Evolutionary conservation across 2,797 vertebrate species (phyloP), one percentile per base, ranked within the genome.

Genomic region (Lagodon rhomboides): DNA sequence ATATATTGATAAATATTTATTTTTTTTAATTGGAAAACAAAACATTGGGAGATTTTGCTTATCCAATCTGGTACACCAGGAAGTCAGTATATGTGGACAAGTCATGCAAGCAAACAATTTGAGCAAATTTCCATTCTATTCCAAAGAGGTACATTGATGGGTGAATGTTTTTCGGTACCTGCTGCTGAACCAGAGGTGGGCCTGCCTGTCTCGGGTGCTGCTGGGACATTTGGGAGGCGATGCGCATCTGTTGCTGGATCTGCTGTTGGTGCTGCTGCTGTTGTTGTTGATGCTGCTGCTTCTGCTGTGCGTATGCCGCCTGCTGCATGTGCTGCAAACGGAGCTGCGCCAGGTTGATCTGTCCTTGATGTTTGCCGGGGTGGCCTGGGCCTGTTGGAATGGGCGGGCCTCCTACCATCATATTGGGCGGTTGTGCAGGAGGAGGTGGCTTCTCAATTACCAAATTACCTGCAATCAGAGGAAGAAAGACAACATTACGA

Each of bases 291-390:
- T 34, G 96, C 23, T 98, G 97, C 11, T 91, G 91, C 41, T 98
- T 96, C 80, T 98, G 96, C 66, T 99, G 97, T 44, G 96, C 97
- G 38, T 97, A 97, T 25, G 97, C 98, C 7, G 96, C 97, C 73
- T 94, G 93, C 73, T 99, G 98, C 97, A 99, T 98, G 89, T 99
- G 98, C 90, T 99, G 98, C 68, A 99, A 94, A 20, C 97, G 95
- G 47, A 99, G 97, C 92, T 99, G 98, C 1, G 98, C 98, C 84
- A 99, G 94, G 59, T 98, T 99, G 90, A 99, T 99, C 92, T 99
- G 98, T 63, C 97, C 97, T 27, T 95, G 95, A 90, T 97, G 92
- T 94, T 99, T 99, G 84, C 81, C 95, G 25, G 96, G 77, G 54
- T 97, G 96, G 89, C 96, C 96, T 83, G 97, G 97, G 66, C 96